Evolutionary conservation across 2,113 vertebrate species (phyloP).

Genomic region (Dendrocopos noguchii): DNA sequence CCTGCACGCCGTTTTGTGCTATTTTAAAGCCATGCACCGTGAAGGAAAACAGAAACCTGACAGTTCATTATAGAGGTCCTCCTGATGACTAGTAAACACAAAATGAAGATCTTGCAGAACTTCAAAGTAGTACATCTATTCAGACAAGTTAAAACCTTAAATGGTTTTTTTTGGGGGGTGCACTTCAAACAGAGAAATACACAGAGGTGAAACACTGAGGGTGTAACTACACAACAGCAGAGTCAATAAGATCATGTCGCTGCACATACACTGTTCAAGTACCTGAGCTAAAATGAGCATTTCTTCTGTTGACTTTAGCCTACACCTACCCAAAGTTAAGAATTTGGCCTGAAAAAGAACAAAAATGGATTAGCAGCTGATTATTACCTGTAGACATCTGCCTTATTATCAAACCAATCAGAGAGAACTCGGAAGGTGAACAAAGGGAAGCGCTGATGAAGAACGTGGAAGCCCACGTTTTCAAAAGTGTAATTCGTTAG

Average conservation of each 20-base stretch:
- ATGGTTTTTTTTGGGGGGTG: background rate
- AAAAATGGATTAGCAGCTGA: conserved; percentile 10
- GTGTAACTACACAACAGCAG: background rate
- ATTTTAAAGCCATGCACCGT: background rate
- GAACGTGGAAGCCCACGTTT: conserved; percentile 96
- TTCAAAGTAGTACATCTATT: background rate
- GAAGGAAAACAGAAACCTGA: background rate
- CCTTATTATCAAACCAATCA: conserved; percentile 97
- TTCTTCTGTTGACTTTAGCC: background rate
- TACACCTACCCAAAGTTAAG: background rate
- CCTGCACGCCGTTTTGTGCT: background rate
- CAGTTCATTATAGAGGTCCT: background rate
- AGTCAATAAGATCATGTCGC: background rate
- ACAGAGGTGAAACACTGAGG: background rate
- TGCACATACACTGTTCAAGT: background rate
- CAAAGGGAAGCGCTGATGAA: conserved; percentile 94
- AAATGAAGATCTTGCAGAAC: background rate
- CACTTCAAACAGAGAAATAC: background rate
- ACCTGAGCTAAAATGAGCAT: background rate
- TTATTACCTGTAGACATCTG: conserved; percentile 94
- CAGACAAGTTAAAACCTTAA: background rate
- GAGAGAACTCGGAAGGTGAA: conserved; percentile 91
- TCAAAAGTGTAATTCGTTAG: conserved; percentile 95
- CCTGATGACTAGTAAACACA: background rate
- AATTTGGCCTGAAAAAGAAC: background rate